Conservation (phyloP, 2,113 vertebrate species). For the Aepyceros melampus region DNA sequence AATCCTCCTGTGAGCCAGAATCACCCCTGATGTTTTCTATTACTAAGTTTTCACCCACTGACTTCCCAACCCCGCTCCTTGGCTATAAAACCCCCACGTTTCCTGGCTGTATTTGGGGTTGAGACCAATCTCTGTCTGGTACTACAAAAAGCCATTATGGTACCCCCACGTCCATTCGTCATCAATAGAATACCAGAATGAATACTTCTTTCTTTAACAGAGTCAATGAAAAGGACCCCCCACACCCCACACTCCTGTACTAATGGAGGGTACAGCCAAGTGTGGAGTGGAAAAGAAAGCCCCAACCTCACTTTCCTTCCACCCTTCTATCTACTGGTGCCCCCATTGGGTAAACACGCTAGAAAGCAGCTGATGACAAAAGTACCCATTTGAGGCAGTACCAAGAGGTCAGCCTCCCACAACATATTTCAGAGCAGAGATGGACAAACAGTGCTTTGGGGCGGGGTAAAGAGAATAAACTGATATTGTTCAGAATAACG, state of each 20-base stretch:
- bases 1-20: not conserved
- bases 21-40: not conserved
- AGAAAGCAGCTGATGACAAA: not conserved
- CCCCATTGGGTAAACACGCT: not conserved
- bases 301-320: not conserved
- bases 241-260: accelerated
- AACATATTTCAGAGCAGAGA: not conserved
- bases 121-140: not conserved
- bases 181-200: not conserved
- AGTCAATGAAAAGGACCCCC: accelerated
- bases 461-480: not conserved
- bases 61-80: not conserved
- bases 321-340: not conserved
- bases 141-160: not conserved
- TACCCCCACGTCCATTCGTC: not conserved
- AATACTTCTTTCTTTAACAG: not conserved
- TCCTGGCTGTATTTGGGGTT: not conserved
- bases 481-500: not conserved
- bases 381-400: not conserved
- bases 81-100: not conserved
- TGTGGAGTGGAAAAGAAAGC: not conserved
- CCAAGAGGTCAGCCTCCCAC: not conserved
- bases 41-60: not conserved
- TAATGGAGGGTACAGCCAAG: not conserved
- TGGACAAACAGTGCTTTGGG: not conserved